These are phyloP conservation scores for Chiridota heheva DNA, from an alignment of 35 echinoderm and acorn worm species.

Conservation along the genomic window DNA sequence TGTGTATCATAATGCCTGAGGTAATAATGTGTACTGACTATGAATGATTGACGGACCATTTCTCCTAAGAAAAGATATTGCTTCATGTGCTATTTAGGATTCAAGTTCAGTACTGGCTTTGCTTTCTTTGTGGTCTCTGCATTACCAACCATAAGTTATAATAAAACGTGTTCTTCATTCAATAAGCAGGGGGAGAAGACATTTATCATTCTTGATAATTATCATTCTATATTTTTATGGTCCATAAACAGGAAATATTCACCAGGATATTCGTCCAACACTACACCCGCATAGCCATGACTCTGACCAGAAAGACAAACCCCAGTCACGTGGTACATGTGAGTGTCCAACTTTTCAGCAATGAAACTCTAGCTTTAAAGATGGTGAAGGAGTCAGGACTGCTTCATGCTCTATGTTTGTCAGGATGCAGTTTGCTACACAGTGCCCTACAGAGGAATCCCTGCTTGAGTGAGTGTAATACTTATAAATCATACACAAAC, in stretches of 20 bases:
- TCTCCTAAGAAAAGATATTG: too few species aligned
- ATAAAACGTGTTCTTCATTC: not conserved
- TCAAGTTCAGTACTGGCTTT: too few species aligned
- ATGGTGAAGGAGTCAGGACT: conserved; percentile 70
- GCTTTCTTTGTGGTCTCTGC: too few species aligned
- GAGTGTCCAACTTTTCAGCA: conserved; percentile 96
- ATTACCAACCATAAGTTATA: not conserved
- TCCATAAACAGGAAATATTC: conserved; percentile 65
- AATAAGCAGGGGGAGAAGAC: not conserved
- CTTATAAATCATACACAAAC: not conserved
- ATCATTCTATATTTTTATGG: too few species aligned
- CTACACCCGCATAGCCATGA: conserved; percentile 85
- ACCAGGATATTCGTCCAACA: conserved; percentile 84
- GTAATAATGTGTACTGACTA: too few species aligned
- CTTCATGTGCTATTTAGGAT: too few species aligned
- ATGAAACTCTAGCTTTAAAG: conserved; percentile 73
- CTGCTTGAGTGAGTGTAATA: conserved; percentile 39
- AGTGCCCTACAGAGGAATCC: conserved; percentile 54
- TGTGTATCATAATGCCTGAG: too few species aligned
- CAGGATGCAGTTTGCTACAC: conserved; percentile 57
- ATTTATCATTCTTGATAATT: not conserved
- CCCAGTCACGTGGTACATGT: conserved; percentile 92
- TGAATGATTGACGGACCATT: too few species aligned
- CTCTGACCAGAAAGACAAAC: conserved; percentile 38
- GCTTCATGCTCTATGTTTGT: conserved; percentile 74